Evolutionary conservation across 2,888 invertebrate genomes (phyloP).

Genomic region (Apotomis capreana): DNA sequence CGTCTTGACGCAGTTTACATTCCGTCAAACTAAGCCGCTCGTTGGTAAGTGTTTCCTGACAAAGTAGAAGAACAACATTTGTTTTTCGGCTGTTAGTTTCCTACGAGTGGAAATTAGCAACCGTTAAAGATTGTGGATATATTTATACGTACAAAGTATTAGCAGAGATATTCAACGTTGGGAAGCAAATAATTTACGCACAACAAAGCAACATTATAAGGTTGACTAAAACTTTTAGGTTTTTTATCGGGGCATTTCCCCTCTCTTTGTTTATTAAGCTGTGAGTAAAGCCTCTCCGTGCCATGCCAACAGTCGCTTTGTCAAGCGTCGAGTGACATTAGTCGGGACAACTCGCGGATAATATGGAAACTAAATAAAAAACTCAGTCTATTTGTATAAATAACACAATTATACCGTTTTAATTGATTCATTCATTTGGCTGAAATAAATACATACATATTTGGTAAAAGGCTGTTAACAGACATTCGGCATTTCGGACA

Average conservation of each 20-base stretch:
- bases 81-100: slow-evolving; percentile 55
- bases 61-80: slow-evolving; percentile 51
- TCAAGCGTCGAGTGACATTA: slow-evolving; percentile 79
- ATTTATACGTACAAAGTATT: no score
- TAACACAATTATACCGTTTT: neutral
- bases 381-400: slow-evolving; percentile 6
- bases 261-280: slow-evolving; percentile 74
- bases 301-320: slow-evolving; percentile 81
- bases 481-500: no score
- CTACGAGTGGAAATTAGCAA: slow-evolving; percentile 45
- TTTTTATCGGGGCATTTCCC: slow-evolving; percentile 69
- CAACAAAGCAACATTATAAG: slow-evolving; percentile 42
- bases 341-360: slow-evolving; percentile 76
- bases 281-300: slow-evolving; percentile 78
- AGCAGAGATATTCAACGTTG: neutral
- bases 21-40: slow-evolving; percentile 70
- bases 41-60: slow-evolving; percentile 58
- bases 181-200: slow-evolving; percentile 47
- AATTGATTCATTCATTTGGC: no score
- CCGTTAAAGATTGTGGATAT: no score
- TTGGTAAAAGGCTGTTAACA: no score
- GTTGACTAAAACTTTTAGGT: slow-evolving; percentile 69
- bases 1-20: slow-evolving; percentile 62
- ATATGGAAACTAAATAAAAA: slow-evolving; percentile 70
- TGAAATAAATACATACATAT: no score